These are phyloP conservation scores for Frankliniella intonsa DNA, from an alignment of 2,888 invertebrate species.

Conservation along the genomic window DNA sequence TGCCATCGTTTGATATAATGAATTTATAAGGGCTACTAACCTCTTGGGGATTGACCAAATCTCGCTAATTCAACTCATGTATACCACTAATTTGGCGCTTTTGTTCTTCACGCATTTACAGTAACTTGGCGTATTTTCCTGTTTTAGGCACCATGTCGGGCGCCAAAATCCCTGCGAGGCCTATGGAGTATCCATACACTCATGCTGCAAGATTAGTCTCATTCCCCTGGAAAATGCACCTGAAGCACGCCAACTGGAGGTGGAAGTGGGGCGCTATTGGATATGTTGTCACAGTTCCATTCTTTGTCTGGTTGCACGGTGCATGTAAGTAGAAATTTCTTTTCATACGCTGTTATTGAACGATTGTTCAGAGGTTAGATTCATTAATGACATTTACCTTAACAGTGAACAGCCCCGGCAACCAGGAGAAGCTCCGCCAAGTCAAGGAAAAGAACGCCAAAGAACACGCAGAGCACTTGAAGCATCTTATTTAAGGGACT, in stretches of 20 bases:
- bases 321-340: neutral
- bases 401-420: neutral
- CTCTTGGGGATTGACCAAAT: too few relatives aligned
- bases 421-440: neutral
- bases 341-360: neutral
- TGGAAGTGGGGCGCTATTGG: neutral
- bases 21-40: too few relatives aligned
- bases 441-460: neutral
- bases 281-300: neutral
- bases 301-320: neutral
- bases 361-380: neutral
- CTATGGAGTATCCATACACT: conserved; percentile 12
- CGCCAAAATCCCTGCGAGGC: neutral
- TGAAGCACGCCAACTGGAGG: neutral
- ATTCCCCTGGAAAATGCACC: neutral
- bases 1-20: too few relatives aligned
- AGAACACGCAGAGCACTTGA: neutral
- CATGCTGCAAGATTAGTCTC: neutral
- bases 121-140: neutral
- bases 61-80: too few relatives aligned
- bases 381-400: neutral
- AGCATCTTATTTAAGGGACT: neutral
- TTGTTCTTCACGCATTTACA: neutral
- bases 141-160: neutral
- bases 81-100: too few relatives aligned